Conservation (phyloP, 2,797 vertebrate genomes). For the Galagoides demidoff region DNA sequence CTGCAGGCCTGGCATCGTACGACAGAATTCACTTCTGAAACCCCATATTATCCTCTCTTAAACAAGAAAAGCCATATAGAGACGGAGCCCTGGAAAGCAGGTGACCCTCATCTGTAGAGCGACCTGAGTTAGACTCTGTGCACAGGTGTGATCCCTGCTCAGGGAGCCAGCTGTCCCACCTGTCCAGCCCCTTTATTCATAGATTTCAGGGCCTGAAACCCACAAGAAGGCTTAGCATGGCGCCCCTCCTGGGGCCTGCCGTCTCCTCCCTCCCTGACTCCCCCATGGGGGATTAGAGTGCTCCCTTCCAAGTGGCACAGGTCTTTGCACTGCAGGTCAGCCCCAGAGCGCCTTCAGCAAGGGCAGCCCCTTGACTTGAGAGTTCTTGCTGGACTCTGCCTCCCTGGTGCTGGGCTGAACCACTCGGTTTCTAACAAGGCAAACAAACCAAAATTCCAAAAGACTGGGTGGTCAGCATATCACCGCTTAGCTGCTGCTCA, state of each 20-base stretch:
- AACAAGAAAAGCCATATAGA: neutral
- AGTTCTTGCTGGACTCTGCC: too few species aligned
- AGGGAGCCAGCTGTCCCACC: accelerated
- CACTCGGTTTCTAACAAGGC: neutral
- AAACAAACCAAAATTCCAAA: neutral
- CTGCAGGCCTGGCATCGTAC: accelerated
- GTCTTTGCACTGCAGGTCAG: accelerated
- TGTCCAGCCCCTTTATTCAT: too few species aligned
- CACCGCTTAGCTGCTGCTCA: neutral
- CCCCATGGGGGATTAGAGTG: accelerated
- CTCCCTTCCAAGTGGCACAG: neutral
- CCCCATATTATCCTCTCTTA: too few species aligned
- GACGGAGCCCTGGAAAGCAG: neutral
- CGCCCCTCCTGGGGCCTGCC: accelerated
- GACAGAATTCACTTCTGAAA: neutral
- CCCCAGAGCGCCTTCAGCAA: accelerated
- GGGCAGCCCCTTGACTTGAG: neutral
- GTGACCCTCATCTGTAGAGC: accelerated
- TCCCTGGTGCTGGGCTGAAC: neutral
- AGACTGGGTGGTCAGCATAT: accelerated
- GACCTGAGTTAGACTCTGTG: accelerated
- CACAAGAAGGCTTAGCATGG: neutral
- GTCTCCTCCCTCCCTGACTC: accelerated
- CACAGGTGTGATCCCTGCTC: neutral
- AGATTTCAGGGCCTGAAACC: neutral